Base-by-base conservation (phyloP, 2,113 vertebrate genomes). In the Verasper variegatus region DNA sequence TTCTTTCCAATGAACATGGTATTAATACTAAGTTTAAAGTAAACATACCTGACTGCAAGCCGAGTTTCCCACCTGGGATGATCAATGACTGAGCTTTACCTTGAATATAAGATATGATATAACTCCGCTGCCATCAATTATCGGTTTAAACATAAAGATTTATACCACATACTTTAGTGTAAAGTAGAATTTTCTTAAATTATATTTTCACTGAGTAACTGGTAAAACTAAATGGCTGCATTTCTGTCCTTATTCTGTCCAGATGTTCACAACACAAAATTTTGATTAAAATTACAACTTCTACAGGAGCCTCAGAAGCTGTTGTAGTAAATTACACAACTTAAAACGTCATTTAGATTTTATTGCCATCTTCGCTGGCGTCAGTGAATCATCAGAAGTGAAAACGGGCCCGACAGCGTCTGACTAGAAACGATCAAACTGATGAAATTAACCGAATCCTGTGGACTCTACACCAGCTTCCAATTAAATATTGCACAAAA, bases 371-470 rank as follows among this genome's bases (percentile, higher is more conserved):
- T 66, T 55, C 4, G 4, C 5, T 23, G 66, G 17, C 64, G 68
- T 63, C 71, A 55, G 62, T 51, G 17, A 82, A 80, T 80, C 63
- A 74, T 74, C 35, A 42, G 17, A 63, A 57, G 35, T 66, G 54
- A 72, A 74, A 82, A 61, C 42, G 74, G 67, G 66, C 12, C 60
- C 42, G 70, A 75, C 66, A 72, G 68, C 63, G 7, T 49, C 42
- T 15, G 56, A 76, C 71, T 47, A 49, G 55, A 75, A 76, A 70
- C 14, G 5, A 60, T 54, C 31, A 27, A 62, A 83, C 6, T 81
- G 58, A 79, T 81, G 69, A 63, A 63, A 83, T 76, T 45, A 66
- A 58, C n/a, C 0, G 1, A 47, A 74, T 75, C 60, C 75, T 63
- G 37, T 76, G 27, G 47, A 65, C 51, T 74, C 54, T 3, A 26